Evolutionary conservation across 37 sponge, comb jelly and placozoan genomes (phyloP).

Genomic region (Beroe ovata): DNA sequence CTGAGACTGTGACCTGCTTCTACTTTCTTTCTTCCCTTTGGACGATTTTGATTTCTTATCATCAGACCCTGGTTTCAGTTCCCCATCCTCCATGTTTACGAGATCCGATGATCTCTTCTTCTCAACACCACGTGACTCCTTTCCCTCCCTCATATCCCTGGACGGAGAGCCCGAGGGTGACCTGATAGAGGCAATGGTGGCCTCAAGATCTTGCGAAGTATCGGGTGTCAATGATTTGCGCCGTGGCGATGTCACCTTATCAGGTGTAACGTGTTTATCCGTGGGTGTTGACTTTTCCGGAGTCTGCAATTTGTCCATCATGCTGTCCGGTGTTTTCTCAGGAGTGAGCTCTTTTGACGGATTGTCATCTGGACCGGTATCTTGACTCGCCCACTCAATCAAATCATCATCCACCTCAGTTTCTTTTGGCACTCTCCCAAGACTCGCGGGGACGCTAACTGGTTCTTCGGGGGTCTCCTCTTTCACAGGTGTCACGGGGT

Average conservation of each 20-base stretch:
- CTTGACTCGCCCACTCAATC: slow-evolving; percentile 57
- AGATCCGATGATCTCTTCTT: not conserved
- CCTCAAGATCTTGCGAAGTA: not conserved
- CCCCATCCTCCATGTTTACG: slow-evolving; percentile 33
- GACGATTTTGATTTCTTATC: not conserved
- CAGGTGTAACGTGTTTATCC: not conserved
- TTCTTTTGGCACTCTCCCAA: not conserved
- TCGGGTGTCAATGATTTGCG: not conserved
- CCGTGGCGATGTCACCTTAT: not conserved
- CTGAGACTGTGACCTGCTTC: slow-evolving; percentile 20
- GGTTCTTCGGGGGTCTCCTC: slow-evolving; percentile 28
- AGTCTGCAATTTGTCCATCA: not conserved
- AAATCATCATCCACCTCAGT: slow-evolving; percentile 21
- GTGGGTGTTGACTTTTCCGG: not conserved
- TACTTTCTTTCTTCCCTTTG: not conserved
- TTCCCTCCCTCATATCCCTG: not conserved
- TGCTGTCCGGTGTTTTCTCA: not conserved
- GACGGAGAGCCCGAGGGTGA: slow-evolving; percentile 36
- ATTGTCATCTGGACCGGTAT: not conserved
- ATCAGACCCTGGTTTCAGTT: not conserved
- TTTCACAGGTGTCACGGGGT: not conserved
- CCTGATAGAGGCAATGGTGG: not conserved
- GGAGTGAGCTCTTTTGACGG: not conserved
- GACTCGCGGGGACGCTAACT: not conserved
- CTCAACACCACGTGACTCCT: not conserved